Base-by-base conservation (phyloP, 2,888 invertebrate species). In the Plagodis pulveraria region DNA sequence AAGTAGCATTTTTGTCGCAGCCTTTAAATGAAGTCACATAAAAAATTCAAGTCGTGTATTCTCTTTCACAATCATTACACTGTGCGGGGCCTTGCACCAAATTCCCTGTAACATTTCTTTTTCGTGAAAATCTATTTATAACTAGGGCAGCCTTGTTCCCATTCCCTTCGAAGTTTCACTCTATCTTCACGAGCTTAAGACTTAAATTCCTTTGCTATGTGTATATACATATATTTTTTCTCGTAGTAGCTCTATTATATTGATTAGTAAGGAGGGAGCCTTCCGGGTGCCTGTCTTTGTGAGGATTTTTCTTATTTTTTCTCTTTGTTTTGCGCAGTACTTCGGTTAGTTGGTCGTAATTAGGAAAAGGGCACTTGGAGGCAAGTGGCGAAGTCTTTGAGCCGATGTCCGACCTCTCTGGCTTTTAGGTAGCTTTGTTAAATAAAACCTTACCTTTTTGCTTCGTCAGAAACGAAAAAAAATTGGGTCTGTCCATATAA, bases 41-140 rank as follows among this genome's bases (percentile, higher is more conserved):
- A 50, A 69, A 67, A 64, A 69, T 69, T 69, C 69, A 65, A 55
- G 51, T 44, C 62, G 64, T 59, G 69, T 67, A 58, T 65, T 71
- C 83, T 88, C 77, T 77, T 58, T 57, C 51, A 38, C 61, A 61
- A 63, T 70, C 66, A 69, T 66, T 87, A 77, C 84, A 81, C 91
- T 91, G 80, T 72, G 78, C 76, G 69, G 70, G 79, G 80, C 86
- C 89, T 86, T 91, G 91, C 91, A 91, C 87, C 90, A 84, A 88
- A 91, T 89, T 87, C 91, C 88, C 90, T 89, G 91, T 89, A 91
- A 91, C 91, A 89, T 92, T 92, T 92, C 91, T 92, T 92, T 91
- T 91, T 91, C 91, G 92, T 90, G 91, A 91, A 92, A 92, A 92
- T 92, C 91, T 92, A 92, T 92, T 92, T 92, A 92, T 92, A 92